A percentile compares a stretch with the other conserved stretches of the same genome.
phyloP scores from a whole-genome alignment of 2,888 invertebrate species.

The Epsilonema sp. region DNA sequence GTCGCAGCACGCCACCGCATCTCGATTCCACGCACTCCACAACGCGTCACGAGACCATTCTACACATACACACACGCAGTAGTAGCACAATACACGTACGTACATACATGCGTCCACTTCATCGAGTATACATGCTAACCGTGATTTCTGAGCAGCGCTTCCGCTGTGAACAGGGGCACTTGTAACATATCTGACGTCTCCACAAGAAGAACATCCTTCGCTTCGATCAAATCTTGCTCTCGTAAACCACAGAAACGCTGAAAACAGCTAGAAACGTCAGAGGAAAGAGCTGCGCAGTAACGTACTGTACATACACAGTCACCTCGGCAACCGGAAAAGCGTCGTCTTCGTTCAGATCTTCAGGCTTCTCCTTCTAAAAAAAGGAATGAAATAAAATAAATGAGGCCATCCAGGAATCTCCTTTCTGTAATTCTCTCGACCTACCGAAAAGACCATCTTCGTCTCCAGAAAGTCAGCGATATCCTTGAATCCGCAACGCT shows the following conservation, averaged over 20 bases:
- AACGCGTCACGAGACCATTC: constrained; percentile 48
- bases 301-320: too few species aligned
- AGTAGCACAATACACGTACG: neutral
- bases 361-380: neutral
- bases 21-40: constrained; percentile 47
- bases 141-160: constrained; percentile 45
- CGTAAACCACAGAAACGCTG: constrained; percentile 35
- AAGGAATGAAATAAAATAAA: neutral
- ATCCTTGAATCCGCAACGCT: constrained; percentile 40
- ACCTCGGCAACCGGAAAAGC: constrained; percentile 8
- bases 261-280: neutral
- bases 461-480: constrained; percentile 46
- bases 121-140: too few species aligned
- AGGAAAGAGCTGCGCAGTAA: neutral
- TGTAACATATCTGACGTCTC: constrained; percentile 51
- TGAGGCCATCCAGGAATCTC: too few species aligned
- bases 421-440: constrained; percentile 11
- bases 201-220: constrained; percentile 47
- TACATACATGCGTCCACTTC: neutral
- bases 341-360: constrained; percentile 8
- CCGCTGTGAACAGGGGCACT: constrained; percentile 48
- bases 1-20: constrained; percentile 45
- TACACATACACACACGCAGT: constrained; percentile 19
- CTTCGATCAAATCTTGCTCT: constrained; percentile 48
- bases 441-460: constrained; percentile 43